Evolutionary conservation across 2,888 invertebrate species (phyloP), one percentile per base, ranked within the genome.

Genomic region (Ichneumoninae sp.): DNA sequence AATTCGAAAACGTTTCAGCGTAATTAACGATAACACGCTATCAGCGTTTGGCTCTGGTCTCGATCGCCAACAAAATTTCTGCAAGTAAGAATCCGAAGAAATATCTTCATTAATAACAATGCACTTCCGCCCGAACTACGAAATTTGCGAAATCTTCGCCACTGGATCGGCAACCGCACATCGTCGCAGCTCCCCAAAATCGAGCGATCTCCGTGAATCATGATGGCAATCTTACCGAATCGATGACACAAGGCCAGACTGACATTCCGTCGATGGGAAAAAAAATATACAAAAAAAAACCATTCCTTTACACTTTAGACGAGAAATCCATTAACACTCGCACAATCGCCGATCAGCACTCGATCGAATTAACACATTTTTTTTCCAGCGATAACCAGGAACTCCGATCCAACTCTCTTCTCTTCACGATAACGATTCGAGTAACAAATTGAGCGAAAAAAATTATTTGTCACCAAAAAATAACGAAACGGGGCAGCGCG

Each of bases 401-500:
- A 40, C n/a, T 52, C 36, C 13, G 40, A 16, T 8, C 62, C 33
- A 47, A 19, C 10, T 6, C 10, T 30, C 65, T 44, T 57, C 50
- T 3, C 10, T 85, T 50, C 84, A 69, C 82, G 50, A 80, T 65
- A 82, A 26, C 62, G 16, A 30, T 6, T 36, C 6, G n/a, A 8
- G 52, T 19, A 8, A 52, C n/a, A 13, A 22, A 22, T 16, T 50
- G 7, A 71, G 8, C 16, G 50, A 60, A 52, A 33, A n/a, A 33
- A 40, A 54, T 78, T 76, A 62, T 72, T 69, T 13, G 22, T 69
- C 80, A 80, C 77, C n/a, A n/a, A 44, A 71, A 40, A 16, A 65
- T 10, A 69, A 75, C 47, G 16, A 10, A 66, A 26, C 19, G 26
- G 66, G 16, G n/a, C 40, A 40, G 30, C 60, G 68, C 74, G 82